Evolutionary conservation across 2,113 vertebrate genomes (phyloP).

Genomic region (Mesocricetus auratus): DNA sequence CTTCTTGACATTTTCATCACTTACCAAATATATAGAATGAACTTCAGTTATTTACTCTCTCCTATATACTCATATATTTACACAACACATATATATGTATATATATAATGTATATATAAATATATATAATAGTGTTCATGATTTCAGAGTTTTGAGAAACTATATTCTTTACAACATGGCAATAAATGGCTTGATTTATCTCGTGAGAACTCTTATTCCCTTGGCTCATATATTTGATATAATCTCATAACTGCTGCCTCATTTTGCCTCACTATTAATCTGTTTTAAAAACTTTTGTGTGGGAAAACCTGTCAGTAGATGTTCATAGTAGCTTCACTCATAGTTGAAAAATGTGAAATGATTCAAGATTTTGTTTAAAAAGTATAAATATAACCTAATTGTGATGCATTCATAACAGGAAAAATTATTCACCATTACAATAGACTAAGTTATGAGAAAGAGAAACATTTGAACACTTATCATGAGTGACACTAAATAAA

Average conservation of each 20-base stretch:
- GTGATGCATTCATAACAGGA: neutral
- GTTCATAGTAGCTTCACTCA: neutral
- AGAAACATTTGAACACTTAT: neutral
- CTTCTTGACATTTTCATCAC: neutral
- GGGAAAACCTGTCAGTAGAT: neutral
- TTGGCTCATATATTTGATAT: neutral
- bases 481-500: neutral
- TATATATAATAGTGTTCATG: neutral
- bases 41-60: neutral
- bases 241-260: neutral
- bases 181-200: conserved; percentile 7
- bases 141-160: neutral
- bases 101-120: no score
- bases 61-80: conserved; percentile 11
- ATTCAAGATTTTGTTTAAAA: neutral
- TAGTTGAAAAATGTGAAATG: neutral
- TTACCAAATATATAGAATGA: neutral
- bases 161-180: neutral
- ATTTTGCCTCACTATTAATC: neutral
- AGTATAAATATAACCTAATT: neutral
- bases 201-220: neutral
- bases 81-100: no score
- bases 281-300: neutral
- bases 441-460: neutral
- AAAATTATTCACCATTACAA: neutral